Evolutionary conservation across 2,888 invertebrate genomes (phyloP).

Genomic region (Apocheima hispidaria): DNA sequence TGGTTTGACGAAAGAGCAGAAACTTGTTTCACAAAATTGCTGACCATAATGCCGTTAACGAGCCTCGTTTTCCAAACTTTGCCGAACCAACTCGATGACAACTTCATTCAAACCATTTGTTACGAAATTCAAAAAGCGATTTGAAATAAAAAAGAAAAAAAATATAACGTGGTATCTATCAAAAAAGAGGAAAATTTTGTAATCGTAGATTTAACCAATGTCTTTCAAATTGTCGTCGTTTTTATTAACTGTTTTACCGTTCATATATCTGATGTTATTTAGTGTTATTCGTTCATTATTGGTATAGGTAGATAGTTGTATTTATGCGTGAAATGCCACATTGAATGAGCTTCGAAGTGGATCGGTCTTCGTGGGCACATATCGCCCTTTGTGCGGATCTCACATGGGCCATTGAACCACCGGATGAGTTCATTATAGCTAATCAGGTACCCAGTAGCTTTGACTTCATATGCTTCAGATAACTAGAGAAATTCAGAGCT

Average conservation of each 20-base stretch:
- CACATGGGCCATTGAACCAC: constrained; percentile 81
- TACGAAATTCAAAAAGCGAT: constrained; percentile 81
- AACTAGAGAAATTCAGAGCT: neutral
- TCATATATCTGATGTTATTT: constrained; percentile 78
- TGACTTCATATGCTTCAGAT: neutral
- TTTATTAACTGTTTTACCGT: constrained; percentile 82
- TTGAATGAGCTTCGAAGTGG: constrained; percentile 85
- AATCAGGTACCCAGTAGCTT: constrained; percentile 71
- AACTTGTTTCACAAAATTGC: constrained; percentile 17
- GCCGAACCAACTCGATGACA: constrained; percentile 77
- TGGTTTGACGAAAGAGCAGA: neutral
- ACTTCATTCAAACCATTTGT: constrained; percentile 61
- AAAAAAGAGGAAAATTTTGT: constrained; percentile 83
- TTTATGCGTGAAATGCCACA: constrained; percentile 80
- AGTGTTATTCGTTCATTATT: constrained; percentile 78
- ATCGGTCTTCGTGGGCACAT: constrained; percentile 83
- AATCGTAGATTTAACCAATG: constrained; percentile 83
- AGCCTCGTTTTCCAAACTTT: constrained; percentile 47
- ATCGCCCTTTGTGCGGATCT: constrained; percentile 84
- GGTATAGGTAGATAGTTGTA: constrained; percentile 74
- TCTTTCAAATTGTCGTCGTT: constrained; percentile 83
- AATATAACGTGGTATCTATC: constrained; percentile 62
- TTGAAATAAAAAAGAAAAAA: constrained; percentile 62
- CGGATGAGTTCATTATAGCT: constrained; percentile 81
- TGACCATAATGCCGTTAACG: constrained; percentile 50